Percentiles rank a stretch among this genome's conserved stretches.
These are phyloP conservation scores for Phyllotreta cruciferae DNA, from an alignment of 2,888 invertebrate species.

Conservation along the genomic window DNA sequence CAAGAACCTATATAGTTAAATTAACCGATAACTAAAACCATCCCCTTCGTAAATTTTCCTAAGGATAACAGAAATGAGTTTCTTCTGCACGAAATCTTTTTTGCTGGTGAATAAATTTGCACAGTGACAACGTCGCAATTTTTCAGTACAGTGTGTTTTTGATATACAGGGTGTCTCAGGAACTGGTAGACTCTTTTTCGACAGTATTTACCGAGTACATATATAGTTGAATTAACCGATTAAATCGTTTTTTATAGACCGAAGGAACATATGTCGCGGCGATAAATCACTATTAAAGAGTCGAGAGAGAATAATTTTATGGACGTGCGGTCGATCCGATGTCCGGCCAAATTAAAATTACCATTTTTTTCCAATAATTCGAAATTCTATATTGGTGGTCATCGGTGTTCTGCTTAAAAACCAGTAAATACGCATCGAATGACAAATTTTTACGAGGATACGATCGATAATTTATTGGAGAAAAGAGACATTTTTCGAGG, in stretches of 20 bases:
- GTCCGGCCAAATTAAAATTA: slow-evolving; percentile 10
- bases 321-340: not conserved
- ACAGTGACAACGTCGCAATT: too few relatives aligned
- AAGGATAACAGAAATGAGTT: too few relatives aligned
- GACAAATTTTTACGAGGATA: slow-evolving; percentile 10
- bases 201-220: too few relatives aligned
- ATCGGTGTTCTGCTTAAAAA: slow-evolving; percentile 8
- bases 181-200: too few relatives aligned
- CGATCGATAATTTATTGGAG: slow-evolving; percentile 5
- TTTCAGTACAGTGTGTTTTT: too few relatives aligned
- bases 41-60: too few relatives aligned
- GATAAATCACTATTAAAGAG: slow-evolving; percentile 9
- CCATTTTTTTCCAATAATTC: slow-evolving; percentile 10
- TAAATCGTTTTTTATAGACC: not conserved
- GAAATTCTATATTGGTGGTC: slow-evolving; percentile 14
- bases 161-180: too few relatives aligned
- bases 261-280: not conserved
- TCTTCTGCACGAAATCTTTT: too few relatives aligned
- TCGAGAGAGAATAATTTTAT: slow-evolving; percentile 1
- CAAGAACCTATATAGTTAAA: too few relatives aligned
- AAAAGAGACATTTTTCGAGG: not conserved
- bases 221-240: not conserved
- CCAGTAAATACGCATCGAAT: not conserved
- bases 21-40: too few relatives aligned
- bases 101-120: too few relatives aligned